Evolutionary conservation across 2,113 vertebrate genomes (phyloP).

Genomic region (Symphodus melops): DNA sequence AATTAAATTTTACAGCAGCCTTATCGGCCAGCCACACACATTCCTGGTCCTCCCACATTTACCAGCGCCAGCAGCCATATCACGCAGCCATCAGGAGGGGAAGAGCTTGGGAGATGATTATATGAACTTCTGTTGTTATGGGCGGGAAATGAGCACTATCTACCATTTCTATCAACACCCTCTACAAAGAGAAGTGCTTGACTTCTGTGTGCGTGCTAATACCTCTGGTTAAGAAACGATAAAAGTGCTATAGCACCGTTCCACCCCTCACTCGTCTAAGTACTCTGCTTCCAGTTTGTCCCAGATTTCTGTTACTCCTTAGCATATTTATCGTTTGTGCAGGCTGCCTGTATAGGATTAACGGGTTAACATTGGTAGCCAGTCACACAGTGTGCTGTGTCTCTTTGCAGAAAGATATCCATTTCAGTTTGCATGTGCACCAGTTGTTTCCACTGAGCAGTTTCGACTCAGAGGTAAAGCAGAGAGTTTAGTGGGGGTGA

Average conservation of each 20-base stretch:
- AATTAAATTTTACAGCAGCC: conserved; percentile 86
- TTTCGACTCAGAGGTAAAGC: conserved; percentile 9
- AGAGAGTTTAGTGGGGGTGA: conserved; percentile 23
- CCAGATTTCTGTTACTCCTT: conserved; percentile 13
- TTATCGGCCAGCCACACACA: conserved; percentile 79
- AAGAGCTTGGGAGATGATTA: conserved; percentile 57
- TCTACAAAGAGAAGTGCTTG: conserved; percentile 28
- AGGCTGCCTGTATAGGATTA: conserved; percentile 6
- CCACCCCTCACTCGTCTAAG: neutral
- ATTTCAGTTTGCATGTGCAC: conserved; percentile 33
- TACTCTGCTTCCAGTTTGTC: conserved; percentile 3
- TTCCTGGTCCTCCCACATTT: conserved; percentile 70
- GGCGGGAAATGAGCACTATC: conserved; percentile 48
- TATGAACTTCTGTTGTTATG: conserved; percentile 68
- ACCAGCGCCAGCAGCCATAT: conserved; percentile 63
- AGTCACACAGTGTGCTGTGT: conserved; percentile 22
- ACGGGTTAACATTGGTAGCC: conserved; percentile 23
- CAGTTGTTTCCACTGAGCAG: conserved; percentile 26
- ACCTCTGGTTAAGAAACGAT: conserved; percentile 8
- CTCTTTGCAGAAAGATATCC: conserved; percentile 16
- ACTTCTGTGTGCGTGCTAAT: conserved; percentile 24
- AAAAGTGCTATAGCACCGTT: neutral
- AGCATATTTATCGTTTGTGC: conserved; percentile 26
- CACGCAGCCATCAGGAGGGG: conserved; percentile 53
- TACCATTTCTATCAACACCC: conserved; percentile 35